Base-by-base conservation (phyloP, 1,140 invertebrate species). In the Hycleus cichorii region DNA sequence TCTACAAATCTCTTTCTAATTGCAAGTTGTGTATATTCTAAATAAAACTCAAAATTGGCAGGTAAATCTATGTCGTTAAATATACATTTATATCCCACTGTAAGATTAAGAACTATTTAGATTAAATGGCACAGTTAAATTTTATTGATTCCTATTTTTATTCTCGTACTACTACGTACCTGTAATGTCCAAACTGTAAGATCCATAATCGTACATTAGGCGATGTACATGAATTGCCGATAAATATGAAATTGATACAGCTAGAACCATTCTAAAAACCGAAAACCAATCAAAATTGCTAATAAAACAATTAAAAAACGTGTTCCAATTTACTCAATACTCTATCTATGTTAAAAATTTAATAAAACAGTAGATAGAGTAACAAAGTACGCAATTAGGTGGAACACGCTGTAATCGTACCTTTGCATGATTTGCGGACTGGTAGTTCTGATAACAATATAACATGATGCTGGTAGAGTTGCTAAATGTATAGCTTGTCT, bases 151-250 rank as follows among this genome's bases (percentile, higher is more conserved):
- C 18, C 18, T 18, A 18, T 18, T 18, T 18, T 18, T 18, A 18
- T 18, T 9, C 8, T 10, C 11, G 1, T 3, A 26, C 6, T 9
- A 52, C 38, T 52, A 58, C 69, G 67, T 79, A 90, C 91, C 91
- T 68, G 93, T 95, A 61, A 97, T 89, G 74, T 97, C 94, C 53
- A 97, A 74, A n/a, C 85, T 85, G 71, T 91, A 94, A 43, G 88
- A 87, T 53, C 86, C 90, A 68, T 93, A 91, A 71, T 93, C 87
- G 69, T 93, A 93, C 26, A 92, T 81, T 76, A 92, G 87, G 47
- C 93, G 78, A 76, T 92, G 87, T 56, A 94, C 76, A 75, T 97
- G 94, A 45, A 93, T 80, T 60, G 83, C 83, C 3, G 91, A 89
- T 49, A 96, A 77, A 75, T 95, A 97, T 43, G 83, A 66, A 76